Evolutionary conservation across 1,140 invertebrate species (phyloP), one percentile per base, ranked within the genome.

Genomic region (Drosophila fuyamai): DNA sequence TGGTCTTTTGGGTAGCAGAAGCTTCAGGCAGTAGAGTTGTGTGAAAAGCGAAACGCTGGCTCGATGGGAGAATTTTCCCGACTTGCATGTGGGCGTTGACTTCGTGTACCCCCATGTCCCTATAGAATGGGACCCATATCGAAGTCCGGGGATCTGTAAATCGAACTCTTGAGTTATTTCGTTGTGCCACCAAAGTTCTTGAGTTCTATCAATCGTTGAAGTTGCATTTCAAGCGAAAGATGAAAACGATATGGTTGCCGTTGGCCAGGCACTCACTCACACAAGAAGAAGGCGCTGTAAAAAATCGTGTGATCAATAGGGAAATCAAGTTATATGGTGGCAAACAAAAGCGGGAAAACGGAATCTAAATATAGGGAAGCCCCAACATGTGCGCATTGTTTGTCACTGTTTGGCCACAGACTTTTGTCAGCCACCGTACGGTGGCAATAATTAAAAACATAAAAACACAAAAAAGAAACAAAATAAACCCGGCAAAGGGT

Each of bases 381-480:
- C 38, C 56, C 38, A 51, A 74, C 71, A 74, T 74, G 71, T 74
- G 71, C 23, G 68, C 68, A 50, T 75, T 72, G 68, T 71, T 57
- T 76, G 61, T 60, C 57, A 76, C 44, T 72, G 53, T 60, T 38
- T 75, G 53, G 60, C 36, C 47, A 40, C 50, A 36, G 57, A 58
- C 76, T 80, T 85, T 86, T 86, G 81, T 84, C 81, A 80, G 80
- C 76, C 81, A 84, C 82, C 79, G 79, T 89, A 74, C 84, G 84
- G 29, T 32, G 29, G 76, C 86, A 88, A 83, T 89, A 88, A 88
- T 88, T 88, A 88, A 88, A 88, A 88, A 89, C 84, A 89, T 88
- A 88, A 86, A 86, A 82, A 61, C 68, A 61, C 68, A 72, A 73
- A 60, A 51, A 74, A 74, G 44, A 86, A 86, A 86, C 73, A 59